phyloP scores from a whole-genome alignment of 2,888 invertebrate species.

The Mellilla xanthometata region DNA sequence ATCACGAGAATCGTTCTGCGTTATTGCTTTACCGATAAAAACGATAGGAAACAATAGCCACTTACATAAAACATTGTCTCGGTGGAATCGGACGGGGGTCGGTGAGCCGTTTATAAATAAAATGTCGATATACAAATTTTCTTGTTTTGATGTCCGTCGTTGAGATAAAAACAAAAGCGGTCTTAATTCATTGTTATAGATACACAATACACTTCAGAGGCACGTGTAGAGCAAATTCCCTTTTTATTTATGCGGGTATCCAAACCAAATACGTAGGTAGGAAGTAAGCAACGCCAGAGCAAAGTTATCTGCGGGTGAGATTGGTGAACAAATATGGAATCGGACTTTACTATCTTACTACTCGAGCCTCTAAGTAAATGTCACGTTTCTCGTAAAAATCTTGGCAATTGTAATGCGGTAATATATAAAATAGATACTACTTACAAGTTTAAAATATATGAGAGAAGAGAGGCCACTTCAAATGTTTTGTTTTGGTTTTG shows the following conservation, averaged over 20 bases:
- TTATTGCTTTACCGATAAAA: constrained; percentile 65
- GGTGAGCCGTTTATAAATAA: constrained; percentile 42
- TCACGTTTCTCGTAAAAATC: constrained; percentile 36
- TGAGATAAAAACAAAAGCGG: constrained; percentile 14
- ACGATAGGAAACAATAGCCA: constrained; percentile 61
- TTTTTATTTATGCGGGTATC: constrained; percentile 73
- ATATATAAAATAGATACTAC: constrained; percentile 58
- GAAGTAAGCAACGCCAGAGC: constrained; percentile 58
- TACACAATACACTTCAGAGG: constrained; percentile 47
- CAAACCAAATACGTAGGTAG: constrained; percentile 71
- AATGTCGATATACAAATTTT: constrained; percentile 31
- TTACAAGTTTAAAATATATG: constrained; percentile 56
- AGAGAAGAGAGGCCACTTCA: no score
- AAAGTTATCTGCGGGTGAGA: constrained; percentile 73
- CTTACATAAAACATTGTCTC: constrained; percentile 58
- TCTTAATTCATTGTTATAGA: constrained; percentile 32
- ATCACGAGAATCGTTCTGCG: constrained; percentile 63
- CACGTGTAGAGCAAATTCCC: constrained; percentile 45
- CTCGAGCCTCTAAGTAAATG: constrained; percentile 41
- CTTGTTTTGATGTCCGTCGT: constrained; percentile 47
- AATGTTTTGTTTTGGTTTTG: constrained; percentile 76
- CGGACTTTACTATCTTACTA: constrained; percentile 52
- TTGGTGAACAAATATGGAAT: constrained; percentile 66
- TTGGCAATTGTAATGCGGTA: constrained; percentile 43
- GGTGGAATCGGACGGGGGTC: constrained; percentile 41